A percentile compares a stretch with the other conserved stretches of the same genome.
Conservation (phyloP, 2,797 vertebrate species). For the Rhodeus uyekii region DNA sequence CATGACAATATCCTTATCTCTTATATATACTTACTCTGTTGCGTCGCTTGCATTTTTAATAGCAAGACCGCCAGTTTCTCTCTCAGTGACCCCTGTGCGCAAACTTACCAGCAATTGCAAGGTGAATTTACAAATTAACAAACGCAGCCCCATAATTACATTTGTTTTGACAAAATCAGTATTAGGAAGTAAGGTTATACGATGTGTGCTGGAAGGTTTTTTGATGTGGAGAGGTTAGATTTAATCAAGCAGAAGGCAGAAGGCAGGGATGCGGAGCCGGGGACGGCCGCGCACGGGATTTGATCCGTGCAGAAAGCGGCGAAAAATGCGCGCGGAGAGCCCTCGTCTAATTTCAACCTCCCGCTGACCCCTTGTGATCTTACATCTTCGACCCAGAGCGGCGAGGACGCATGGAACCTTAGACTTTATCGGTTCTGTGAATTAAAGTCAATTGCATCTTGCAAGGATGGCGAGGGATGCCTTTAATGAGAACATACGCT, state of each 20-base stretch:
- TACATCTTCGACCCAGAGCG: slow-evolving; percentile 70
- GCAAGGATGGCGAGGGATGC: slow-evolving; percentile 62
- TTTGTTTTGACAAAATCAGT: slow-evolving; percentile 58
- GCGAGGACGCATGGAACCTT: slow-evolving; percentile 62
- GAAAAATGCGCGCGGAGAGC: slow-evolving; percentile 59
- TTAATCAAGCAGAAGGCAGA: slow-evolving; percentile 51
- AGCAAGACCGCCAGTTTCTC: slow-evolving; percentile 17
- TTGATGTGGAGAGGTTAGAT: slow-evolving; percentile 54
- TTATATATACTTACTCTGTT: background rate
- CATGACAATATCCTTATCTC: no score
- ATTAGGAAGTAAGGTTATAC: slow-evolving; percentile 53
- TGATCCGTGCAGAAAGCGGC: slow-evolving; percentile 31
- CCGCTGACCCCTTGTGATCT: slow-evolving; percentile 74
- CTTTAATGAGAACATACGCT: slow-evolving; percentile 70
- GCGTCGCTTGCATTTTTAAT: background rate
- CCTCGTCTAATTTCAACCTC: slow-evolving; percentile 68
- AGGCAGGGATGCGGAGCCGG: slow-evolving; percentile 33
- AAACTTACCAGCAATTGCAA: slow-evolving; percentile 54
- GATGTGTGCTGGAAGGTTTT: slow-evolving; percentile 19
- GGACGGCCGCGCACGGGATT: slow-evolving; percentile 19
- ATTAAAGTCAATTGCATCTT: slow-evolving; percentile 71
- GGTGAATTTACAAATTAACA: slow-evolving; percentile 55
- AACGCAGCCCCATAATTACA: slow-evolving; percentile 39
- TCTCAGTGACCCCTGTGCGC: slow-evolving; percentile 38
- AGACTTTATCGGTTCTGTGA: slow-evolving; percentile 67